Conservation (phyloP, 2,888 invertebrate species). For the Pterostichus madidus region DNA sequence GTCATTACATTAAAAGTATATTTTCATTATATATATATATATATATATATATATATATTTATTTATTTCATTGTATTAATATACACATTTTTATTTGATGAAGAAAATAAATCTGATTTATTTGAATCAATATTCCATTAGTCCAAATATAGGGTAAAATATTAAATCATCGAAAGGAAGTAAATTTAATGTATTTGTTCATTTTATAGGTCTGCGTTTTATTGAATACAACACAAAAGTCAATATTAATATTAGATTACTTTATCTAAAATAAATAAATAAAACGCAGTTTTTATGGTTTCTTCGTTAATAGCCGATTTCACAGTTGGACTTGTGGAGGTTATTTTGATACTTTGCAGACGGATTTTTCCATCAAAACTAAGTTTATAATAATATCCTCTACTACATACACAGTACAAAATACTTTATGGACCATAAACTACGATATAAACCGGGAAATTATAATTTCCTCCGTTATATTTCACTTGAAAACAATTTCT, state of each 20-base stretch:
- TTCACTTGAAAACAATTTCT: conserved; percentile 22
- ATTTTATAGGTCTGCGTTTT: conserved; percentile 6
- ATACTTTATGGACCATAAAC: conserved; percentile 25
- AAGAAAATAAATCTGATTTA: conserved; percentile 27
- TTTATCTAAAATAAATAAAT: conserved; percentile 34
- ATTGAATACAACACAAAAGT: conserved; percentile 17
- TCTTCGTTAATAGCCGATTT: conserved; percentile 7
- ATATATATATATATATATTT: neutral
- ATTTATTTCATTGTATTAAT: conserved; percentile 1
- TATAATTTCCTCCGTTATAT: conserved; percentile 15
- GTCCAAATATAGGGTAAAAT: conserved; percentile 20
- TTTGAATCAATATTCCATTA: conserved; percentile 27
- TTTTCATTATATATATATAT: no score
- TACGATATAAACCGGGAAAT: conserved; percentile 5
- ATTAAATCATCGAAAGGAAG: conserved; percentile 40
- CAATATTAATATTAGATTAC: conserved; percentile 32
- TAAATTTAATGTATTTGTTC: conserved; percentile 36
- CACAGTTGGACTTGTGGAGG: neutral
- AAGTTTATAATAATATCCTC: conserved; percentile 25
- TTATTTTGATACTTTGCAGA: conserved; percentile 31
- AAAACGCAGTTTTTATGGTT: neutral
- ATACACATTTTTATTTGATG: conserved; percentile 6
- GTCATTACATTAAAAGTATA: neutral
- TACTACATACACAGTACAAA: neutral
- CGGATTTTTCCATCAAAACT: neutral